Evolutionary conservation across 2,113 vertebrate species (phyloP).

Genomic region (Noctilio leporinus): DNA sequence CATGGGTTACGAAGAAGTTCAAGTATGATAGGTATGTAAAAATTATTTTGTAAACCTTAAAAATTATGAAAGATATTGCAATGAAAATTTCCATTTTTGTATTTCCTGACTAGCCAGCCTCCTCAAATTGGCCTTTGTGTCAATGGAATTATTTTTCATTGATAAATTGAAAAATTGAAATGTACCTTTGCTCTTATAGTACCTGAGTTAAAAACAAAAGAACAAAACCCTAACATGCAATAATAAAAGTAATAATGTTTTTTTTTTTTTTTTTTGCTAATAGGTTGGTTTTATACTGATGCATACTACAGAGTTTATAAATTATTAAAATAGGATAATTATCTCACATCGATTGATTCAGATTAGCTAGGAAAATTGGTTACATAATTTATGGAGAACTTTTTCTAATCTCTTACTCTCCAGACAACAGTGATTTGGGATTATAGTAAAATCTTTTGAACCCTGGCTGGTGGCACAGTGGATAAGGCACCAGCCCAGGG

Average conservation of each 20-base stretch:
- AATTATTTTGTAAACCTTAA: neutral
- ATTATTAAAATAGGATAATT: slow-evolving; percentile 39
- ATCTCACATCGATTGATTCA: neutral
- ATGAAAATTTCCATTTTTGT: neutral
- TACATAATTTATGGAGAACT: slow-evolving; percentile 1
- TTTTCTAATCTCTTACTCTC: slow-evolving; percentile 20
- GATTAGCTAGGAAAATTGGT: neutral
- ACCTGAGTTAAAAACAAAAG: slow-evolving; percentile 16
- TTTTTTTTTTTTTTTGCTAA: slow-evolving; percentile 39
- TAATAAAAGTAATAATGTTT: slow-evolving; percentile 8
- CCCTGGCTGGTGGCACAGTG: too few relatives aligned
- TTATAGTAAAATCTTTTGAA: slow-evolving; percentile 22
- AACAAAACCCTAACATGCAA: neutral
- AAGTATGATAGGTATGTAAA: neutral
- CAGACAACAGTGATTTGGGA: neutral
- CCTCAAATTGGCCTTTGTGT: neutral
- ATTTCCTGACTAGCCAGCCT: neutral
- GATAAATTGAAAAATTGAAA: neutral
- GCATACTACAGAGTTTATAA: neutral
- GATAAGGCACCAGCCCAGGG: too few relatives aligned
- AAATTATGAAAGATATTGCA: neutral
- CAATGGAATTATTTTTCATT: neutral
- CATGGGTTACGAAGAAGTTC: neutral
- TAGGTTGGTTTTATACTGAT: slow-evolving; percentile 41
- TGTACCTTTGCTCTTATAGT: neutral